A percentile compares a stretch with the other conserved stretches of the same genome.
phyloP scores from a whole-genome alignment of 2,797 vertebrate genomes.

The Urophycis tenuis region DNA sequence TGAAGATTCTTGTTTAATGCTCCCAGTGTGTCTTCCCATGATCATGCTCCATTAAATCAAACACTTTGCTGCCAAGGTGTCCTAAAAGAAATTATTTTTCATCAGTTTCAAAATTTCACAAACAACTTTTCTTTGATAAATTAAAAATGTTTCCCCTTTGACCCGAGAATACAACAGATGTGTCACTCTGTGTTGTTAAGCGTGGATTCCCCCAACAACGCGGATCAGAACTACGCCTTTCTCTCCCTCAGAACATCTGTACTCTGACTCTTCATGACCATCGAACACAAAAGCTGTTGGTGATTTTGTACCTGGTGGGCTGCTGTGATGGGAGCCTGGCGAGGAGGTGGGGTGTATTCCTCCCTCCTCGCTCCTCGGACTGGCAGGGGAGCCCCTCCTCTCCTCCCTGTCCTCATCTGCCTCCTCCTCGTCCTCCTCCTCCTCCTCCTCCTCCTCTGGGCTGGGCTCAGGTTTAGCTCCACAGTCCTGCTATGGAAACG shows the following conservation, averaged over 20 bases:
- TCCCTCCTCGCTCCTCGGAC: conserved; percentile 79
- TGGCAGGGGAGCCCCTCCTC: conserved; percentile 78
- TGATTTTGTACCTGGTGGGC: conserved; percentile 68
- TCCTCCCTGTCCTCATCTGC: conserved; percentile 62
- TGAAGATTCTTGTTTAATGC: no score
- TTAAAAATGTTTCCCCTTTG: background rate
- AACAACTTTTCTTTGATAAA: no score
- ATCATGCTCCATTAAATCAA: no score
- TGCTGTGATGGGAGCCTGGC: conserved; percentile 72
- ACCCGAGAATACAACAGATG: no score
- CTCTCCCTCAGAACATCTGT: background rate
- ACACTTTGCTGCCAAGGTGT: no score
- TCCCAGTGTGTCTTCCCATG: no score
- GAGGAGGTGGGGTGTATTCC: conserved; percentile 71
- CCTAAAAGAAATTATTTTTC: no score
- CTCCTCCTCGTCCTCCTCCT: conserved; percentile 65
- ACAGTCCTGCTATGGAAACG: conserved; percentile 73
- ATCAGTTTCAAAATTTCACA: no score
- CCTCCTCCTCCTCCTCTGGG: conserved; percentile 85
- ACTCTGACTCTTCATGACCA: background rate
- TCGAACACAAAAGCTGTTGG: background rate
- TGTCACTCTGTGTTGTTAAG: no score
- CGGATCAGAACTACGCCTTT: background rate
- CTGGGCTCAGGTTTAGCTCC: conserved; percentile 90
- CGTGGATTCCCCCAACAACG: no score